Evolutionary conservation across 2,797 vertebrate species (phyloP), one percentile per base, ranked within the genome.

Genomic region (Setipinna tenuifilis): DNA sequence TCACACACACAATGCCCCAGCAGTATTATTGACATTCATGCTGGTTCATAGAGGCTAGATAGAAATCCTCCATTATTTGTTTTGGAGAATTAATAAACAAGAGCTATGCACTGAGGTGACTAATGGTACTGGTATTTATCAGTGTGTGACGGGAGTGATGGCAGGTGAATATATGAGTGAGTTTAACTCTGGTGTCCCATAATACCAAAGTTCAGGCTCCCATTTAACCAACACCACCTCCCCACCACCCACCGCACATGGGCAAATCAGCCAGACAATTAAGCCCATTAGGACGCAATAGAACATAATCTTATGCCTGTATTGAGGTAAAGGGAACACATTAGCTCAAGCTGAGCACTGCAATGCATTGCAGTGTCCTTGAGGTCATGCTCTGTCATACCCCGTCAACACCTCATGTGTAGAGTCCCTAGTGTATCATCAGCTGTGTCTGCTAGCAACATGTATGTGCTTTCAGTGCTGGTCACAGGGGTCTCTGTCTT

Each of bases 91-190:
- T 89, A 89, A 89, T 91, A 89, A 65, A 41, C 83, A 54, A 61
- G 89, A 87, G 86, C 86, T 12, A 35, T 82, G 87, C 87, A 84
- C 61, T 83, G 85, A 81, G 83, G 81, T 17, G 71, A 84, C 88
- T 89, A 91, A 84, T 50, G 1, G 57, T 62, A 25, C 82, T 23
- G 35, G 23, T 83, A 84, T 57, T 86, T 89, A 59, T 68, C 87
- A 31, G 85, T 87, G 87, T 87, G 83, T 88, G 90, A 89, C 87
- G 82, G 78, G 23, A 61, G 86, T 21, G 87, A 84, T 82, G 85
- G 86, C 88, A 89, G 88, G 75, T 89, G 87, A 89, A 90, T 87
- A 89, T 89, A 91, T 87, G 91, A 90, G 86, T 87, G 84, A 87
- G 88, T 88, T 92, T 91, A 90, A 90, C 88, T 89, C 89, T 78